These are phyloP conservation scores for Mythimna vitellina DNA, from an alignment of 2,888 invertebrate genomes.

Conservation along the genomic window DNA sequence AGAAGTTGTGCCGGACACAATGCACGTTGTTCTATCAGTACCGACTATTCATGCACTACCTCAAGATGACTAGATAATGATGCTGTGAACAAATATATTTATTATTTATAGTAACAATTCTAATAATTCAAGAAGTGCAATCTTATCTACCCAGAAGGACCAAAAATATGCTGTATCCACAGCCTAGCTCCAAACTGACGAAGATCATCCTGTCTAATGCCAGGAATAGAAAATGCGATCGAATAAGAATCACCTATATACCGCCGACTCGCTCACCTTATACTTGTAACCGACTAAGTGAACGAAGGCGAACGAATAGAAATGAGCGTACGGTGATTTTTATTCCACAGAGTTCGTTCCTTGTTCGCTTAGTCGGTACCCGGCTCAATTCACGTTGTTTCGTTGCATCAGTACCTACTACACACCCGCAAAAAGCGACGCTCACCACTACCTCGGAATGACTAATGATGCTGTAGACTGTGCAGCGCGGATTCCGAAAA, in stretches of 20 bases:
- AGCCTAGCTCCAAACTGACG: no score
- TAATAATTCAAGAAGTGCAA: no score
- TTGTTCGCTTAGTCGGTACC: not conserved
- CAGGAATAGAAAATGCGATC: not conserved
- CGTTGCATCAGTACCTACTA: conserved; percentile 72
- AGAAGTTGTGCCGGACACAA: no score
- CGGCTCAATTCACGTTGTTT: conserved; percentile 51
- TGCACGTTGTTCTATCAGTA: no score
- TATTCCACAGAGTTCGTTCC: not conserved
- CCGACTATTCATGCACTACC: no score
- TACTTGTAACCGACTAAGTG: not conserved
- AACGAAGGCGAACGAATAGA: not conserved
- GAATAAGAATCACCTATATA: not conserved
- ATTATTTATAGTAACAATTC: no score
- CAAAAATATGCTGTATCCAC: not conserved
- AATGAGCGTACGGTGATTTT: not conserved
- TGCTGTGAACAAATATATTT: no score
- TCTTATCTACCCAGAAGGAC: not conserved
- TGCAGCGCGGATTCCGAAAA: conserved; percentile 80
- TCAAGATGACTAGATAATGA: no score
- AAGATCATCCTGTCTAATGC: not conserved
- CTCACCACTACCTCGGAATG: conserved; percentile 76
- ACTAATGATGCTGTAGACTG: conserved; percentile 79
- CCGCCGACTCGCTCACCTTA: not conserved
- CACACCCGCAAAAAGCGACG: conserved; percentile 78